Conservation (phyloP, 2,888 invertebrate genomes). For the Chydorus sphaericus region DNA sequence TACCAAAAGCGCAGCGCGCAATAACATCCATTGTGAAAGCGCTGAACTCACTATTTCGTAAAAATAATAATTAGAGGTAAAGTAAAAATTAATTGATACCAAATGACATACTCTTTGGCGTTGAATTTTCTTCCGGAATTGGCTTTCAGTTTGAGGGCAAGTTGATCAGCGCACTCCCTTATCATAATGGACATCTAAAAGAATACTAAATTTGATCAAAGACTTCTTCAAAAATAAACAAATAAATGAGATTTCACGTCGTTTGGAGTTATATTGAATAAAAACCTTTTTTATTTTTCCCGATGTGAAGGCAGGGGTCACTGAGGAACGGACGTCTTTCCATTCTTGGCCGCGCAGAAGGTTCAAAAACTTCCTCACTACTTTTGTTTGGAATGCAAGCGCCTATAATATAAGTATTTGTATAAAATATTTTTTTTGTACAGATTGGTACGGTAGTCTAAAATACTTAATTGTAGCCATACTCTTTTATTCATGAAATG, state of each 20-base stretch:
- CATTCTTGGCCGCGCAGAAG: slow-evolving; percentile 10
- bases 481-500: slow-evolving; percentile 13
- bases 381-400: slow-evolving; percentile 5
- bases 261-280: background rate
- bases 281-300: slow-evolving; percentile 14
- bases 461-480: no score
- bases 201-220: no score
- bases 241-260: no score
- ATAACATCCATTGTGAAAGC: slow-evolving; percentile 8
- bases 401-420: background rate
- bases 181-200: slow-evolving; percentile 11
- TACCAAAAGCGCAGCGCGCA: slow-evolving; percentile 7
- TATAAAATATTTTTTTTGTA: background rate
- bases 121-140: slow-evolving; percentile 4
- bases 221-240: background rate
- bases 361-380: slow-evolving; percentile 12
- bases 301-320: slow-evolving; percentile 13
- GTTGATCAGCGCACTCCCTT: slow-evolving; percentile 1
- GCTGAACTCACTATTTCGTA: slow-evolving; percentile 4
- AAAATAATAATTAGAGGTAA: background rate
- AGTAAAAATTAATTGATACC: background rate
- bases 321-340: slow-evolving; percentile 14
- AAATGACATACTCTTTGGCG: slow-evolving; percentile 1
- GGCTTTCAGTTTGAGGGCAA: background rate
- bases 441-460: no score